Conservation (phyloP, 2,797 vertebrate species). For the Pyrocephalus nanus region DNA sequence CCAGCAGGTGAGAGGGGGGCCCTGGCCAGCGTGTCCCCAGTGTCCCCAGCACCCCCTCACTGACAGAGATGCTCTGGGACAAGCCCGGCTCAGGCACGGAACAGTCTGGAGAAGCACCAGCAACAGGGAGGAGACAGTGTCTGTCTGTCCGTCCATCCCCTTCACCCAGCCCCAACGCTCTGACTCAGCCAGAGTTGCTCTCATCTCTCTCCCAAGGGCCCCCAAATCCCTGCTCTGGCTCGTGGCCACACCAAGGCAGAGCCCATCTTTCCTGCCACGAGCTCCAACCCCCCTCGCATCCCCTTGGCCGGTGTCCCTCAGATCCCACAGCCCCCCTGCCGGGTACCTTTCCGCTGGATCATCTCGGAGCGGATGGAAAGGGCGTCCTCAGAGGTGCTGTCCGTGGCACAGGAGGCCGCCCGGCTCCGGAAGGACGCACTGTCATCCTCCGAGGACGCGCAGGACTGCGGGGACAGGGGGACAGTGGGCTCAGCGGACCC, state of each 20-base stretch:
- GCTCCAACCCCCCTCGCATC: fast-evolving
- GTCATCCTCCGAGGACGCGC: constrained; percentile 76
- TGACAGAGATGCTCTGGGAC: neutral
- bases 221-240: neutral
- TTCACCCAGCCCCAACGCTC: neutral
- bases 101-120: neutral
- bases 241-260: fast-evolving
- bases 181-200: constrained; percentile 18
- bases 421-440: constrained; percentile 78
- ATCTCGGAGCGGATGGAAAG: constrained; percentile 80
- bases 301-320: fast-evolving
- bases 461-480: constrained; percentile 76
- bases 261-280: neutral
- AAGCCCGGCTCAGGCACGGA: fast-evolving
- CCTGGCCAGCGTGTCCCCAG: neutral
- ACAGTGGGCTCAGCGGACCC: neutral
- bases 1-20: fast-evolving
- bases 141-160: neutral
- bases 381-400: constrained; percentile 76
- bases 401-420: constrained; percentile 68
- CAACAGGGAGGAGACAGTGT: neutral
- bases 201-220: neutral
- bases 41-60: neutral
- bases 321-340: fast-evolving
- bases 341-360: constrained; percentile 79